Conservation (phyloP, 2,113 vertebrate genomes). For the Antigone vipio region DNA sequence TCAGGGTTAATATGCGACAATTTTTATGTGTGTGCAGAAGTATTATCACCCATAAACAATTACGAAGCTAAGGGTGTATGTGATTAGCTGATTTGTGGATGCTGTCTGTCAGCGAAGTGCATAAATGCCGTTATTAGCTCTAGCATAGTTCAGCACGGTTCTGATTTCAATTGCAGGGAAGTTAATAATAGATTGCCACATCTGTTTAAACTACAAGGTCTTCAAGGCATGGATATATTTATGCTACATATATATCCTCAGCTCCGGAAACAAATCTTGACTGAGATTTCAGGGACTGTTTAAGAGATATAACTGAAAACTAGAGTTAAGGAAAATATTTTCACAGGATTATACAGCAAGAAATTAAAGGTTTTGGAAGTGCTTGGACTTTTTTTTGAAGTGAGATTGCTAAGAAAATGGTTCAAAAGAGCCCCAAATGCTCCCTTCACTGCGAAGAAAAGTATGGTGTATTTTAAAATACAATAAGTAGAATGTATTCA, state of each 20-base stretch:
- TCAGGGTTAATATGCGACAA: fast-evolving
- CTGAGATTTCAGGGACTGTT: not conserved
- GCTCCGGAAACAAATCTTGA: not conserved
- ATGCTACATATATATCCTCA: too few species aligned
- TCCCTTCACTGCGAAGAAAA: not conserved
- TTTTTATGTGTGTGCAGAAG: not conserved
- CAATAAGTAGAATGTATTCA: not conserved
- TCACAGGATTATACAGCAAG: not conserved
- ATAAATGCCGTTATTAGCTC: not conserved
- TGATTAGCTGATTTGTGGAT: not conserved
- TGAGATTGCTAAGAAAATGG: not conserved
- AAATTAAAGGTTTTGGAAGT: not conserved
- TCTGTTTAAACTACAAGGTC: fast-evolving
- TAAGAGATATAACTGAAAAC: not conserved
- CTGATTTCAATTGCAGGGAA: not conserved
- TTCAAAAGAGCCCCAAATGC: not conserved
- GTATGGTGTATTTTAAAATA: not conserved
- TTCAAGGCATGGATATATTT: not conserved
- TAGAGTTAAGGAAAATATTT: not conserved
- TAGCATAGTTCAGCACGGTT: not conserved
- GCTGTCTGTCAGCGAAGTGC: not conserved
- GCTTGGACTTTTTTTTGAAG: not conserved
- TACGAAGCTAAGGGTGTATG: not conserved
- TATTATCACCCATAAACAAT: not conserved
- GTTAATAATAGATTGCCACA: not conserved